Conservation (phyloP, 2,888 invertebrate genomes). For the Drosophila bunnanda region DNA sequence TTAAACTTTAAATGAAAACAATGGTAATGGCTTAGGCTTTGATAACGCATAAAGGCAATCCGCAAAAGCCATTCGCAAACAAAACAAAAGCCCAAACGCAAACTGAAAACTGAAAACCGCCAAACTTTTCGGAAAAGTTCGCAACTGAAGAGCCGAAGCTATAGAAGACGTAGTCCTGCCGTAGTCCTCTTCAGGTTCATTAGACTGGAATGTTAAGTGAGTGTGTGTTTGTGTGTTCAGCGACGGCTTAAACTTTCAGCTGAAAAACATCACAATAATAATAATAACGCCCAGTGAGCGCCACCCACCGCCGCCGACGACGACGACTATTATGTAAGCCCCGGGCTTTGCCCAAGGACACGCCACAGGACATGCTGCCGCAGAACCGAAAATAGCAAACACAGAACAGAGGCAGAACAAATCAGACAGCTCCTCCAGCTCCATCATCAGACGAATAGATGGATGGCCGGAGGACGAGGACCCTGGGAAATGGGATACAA, state of each 20-base stretch:
- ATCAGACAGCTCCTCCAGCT: slow-evolving; percentile 38
- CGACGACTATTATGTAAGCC: slow-evolving; percentile 61
- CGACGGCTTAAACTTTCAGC: slow-evolving; percentile 47
- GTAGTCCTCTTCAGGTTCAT: slow-evolving; percentile 44
- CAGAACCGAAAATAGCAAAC: slow-evolving; percentile 49
- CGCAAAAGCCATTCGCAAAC: slow-evolving; percentile 13
- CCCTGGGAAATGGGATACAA: slow-evolving; percentile 35
- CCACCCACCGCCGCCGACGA: slow-evolving; percentile 4
- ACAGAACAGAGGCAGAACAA: slow-evolving; percentile 27
- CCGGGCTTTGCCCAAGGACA: slow-evolving; percentile 51
- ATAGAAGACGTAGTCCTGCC: slow-evolving; percentile 1
- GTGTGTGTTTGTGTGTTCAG: slow-evolving; percentile 17
- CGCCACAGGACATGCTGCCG: slow-evolving; percentile 31
- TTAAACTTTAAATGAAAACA: slow-evolving; percentile 8
- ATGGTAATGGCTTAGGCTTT: slow-evolving; percentile 15
- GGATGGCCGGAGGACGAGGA: slow-evolving; percentile 36
- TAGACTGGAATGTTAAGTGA: slow-evolving; percentile 46
- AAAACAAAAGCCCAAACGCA: slow-evolving; percentile 23
- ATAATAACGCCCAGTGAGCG: slow-evolving; percentile 44
- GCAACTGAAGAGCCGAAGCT: slow-evolving; percentile 5
- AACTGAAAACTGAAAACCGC: slow-evolving; percentile 24
- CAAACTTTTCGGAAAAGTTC: slow-evolving; percentile 26
- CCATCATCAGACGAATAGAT: slow-evolving; percentile 28
- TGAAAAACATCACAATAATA: slow-evolving; percentile 47
- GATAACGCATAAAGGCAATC: slow-evolving; percentile 25